Evolutionary conservation across 1,140 invertebrate genomes (phyloP), one percentile per base, ranked within the genome.

Genomic region (Drosophila sucinea): DNA sequence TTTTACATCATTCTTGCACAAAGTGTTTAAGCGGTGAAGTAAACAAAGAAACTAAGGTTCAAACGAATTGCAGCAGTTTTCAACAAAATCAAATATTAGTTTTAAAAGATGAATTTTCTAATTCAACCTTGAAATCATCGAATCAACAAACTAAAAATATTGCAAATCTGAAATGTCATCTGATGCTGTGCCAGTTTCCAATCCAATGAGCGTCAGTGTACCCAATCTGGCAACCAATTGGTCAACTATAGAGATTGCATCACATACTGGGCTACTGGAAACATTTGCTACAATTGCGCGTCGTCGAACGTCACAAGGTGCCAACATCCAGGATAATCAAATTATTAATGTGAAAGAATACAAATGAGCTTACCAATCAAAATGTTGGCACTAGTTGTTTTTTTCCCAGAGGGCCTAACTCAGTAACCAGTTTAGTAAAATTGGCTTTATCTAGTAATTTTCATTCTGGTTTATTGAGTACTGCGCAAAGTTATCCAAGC

Each of bases 191-290:
- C 74, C 82, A 0, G 89, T 91, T 2, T 80, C 91, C 7, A 96
- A 96, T 92, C 95, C 96, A n/a, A 99, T 99, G 98, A 98, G 97
- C 91, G 97, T 98, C 10, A 98, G 97, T 92, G 98, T 98, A 63
- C 98, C 98, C 25, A 98, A 99, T 93, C 93, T 99, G 62, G 97
- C 97, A 4, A 95, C 94, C 67, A 95, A 74, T 92, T 94, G 41
- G 94, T 92, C 92, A 1, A 91, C 85, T 4, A 93, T 92, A 11
- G 93, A 93, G 79, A 89, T 92, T n/a, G 91, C 92, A 1, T 90
- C 92, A 1, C 92, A 93, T 65, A 93, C 94, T 27, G 92, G 93
- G 2, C 93, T 98, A 66, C 92, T 98, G 73, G 96, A 98, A 91
- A 97, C 96, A 29, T 98, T 97, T 93, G 95, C 95, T 70, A 95